Percentiles rank a stretch among this genome's conserved stretches.
phyloP scores from a whole-genome alignment of 2,888 invertebrate genomes.

The Chrysolina oricalcia region DNA sequence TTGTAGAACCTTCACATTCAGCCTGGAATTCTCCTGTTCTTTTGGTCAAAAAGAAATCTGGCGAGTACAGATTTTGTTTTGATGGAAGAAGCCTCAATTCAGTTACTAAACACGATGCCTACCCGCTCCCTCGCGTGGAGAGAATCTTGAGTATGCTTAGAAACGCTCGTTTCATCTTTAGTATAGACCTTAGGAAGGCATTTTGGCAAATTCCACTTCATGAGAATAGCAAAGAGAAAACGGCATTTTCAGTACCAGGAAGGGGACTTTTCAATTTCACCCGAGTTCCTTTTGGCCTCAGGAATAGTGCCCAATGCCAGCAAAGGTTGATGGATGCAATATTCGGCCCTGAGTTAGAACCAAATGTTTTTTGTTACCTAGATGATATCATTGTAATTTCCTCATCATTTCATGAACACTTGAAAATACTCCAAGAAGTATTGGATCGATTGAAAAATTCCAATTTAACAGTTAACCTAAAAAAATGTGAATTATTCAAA shows the following conservation, averaged over 20 bases:
- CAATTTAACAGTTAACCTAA: too few relatives aligned
- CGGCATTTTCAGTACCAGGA: conserved; percentile 16
- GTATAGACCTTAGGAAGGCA: conserved; percentile 8
- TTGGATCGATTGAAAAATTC: too few relatives aligned
- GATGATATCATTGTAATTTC: too few relatives aligned
- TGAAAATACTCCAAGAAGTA: too few relatives aligned
- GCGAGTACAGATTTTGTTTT: conserved; percentile 19
- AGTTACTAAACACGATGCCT: conserved; percentile 15
- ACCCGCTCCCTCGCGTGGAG: conserved; percentile 13
- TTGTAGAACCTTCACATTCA: conserved; percentile 22
- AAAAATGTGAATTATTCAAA: too few relatives aligned
- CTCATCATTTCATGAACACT: too few relatives aligned
- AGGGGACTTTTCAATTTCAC: conserved; percentile 1
- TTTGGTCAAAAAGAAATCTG: conserved; percentile 25
- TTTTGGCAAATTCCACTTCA: conserved; percentile 21
- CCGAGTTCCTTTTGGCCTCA: conserved; percentile 33
- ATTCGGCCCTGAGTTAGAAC: conserved; percentile 43
- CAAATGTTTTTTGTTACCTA: conserved; percentile 23
- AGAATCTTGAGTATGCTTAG: conserved; percentile 25
- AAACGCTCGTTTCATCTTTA: conserved; percentile 12
- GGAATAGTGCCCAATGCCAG: conserved; percentile 38
- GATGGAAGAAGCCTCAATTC: conserved; percentile 12
- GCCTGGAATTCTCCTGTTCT: conserved; percentile 14
- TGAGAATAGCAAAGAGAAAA: conserved; percentile 24
- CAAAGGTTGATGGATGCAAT: conserved; percentile 41